Percentiles rank a stretch among this genome's conserved stretches.
Evolutionary conservation across 2,888 invertebrate genomes (phyloP).

Genomic region (Rhamnusium bicolor): DNA sequence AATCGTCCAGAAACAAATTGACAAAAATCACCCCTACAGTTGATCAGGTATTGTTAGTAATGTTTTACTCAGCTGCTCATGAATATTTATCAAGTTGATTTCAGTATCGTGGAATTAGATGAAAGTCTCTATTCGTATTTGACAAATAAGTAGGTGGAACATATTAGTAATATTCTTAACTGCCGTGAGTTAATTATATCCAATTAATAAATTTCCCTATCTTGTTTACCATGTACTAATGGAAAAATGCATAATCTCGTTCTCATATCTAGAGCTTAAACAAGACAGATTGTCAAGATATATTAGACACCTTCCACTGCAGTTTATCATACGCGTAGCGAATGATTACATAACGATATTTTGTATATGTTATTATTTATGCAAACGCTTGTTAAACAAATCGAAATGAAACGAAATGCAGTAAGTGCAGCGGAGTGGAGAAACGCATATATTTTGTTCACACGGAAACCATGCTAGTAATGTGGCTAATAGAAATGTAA

Average conservation of each 20-base stretch:
- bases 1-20: too few relatives aligned
- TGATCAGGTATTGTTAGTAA: too few relatives aligned
- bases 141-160: constrained; percentile 53
- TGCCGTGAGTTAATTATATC: constrained; percentile 50
- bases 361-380: neutral
- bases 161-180: constrained; percentile 46
- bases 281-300: constrained; percentile 44
- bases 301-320: constrained; percentile 15
- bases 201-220: constrained; percentile 52
- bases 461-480: too few relatives aligned
- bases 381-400: too few relatives aligned
- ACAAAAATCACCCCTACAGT: too few relatives aligned
- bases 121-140: constrained; percentile 48
- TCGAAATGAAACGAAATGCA: too few relatives aligned
- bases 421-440: too few relatives aligned
- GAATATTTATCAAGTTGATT: constrained; percentile 12
- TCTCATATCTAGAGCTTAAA: constrained; percentile 36
- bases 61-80: constrained; percentile 6
- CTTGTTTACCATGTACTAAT: constrained; percentile 42
- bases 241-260: constrained; percentile 43
- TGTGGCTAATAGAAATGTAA: too few relatives aligned
- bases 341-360: neutral
- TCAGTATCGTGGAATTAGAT: constrained; percentile 45
- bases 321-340: neutral
- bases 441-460: neutral